Conservation (phyloP, 1,140 invertebrate species). For the Caenorhabditis elegans region WBcel235 BX284602.5:875001-875500, state of each 20-base stretch:
- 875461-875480: too few species aligned
- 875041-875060: too few species aligned
- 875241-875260: slow-evolving; percentile 91
- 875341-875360: slow-evolving; percentile 96
- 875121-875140: slow-evolving; percentile 95
- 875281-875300: slow-evolving; percentile 97
- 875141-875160: slow-evolving; percentile 94
- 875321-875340: slow-evolving; percentile 92
- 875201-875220: slow-evolving; percentile 72
- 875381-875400: slow-evolving; percentile 97
- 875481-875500: too few species aligned
- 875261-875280: slow-evolving; percentile 93
- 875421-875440: slow-evolving; percentile 96
- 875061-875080: neutral
- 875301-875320: slow-evolving; percentile 90
- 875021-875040: slow-evolving; percentile 83
- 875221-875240: slow-evolving; percentile 92
- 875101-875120: slow-evolving; percentile 99
- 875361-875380: slow-evolving; percentile 93
- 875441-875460: too few species aligned
- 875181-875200: slow-evolving; percentile 92
- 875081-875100: slow-evolving; percentile 46
- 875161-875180: slow-evolving; percentile 99
- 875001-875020: slow-evolving; percentile 97
- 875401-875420: slow-evolving; percentile 99